phyloP scores from a whole-genome alignment of 2,113 vertebrate species.

The Hirundichthys speculiger region DNA sequence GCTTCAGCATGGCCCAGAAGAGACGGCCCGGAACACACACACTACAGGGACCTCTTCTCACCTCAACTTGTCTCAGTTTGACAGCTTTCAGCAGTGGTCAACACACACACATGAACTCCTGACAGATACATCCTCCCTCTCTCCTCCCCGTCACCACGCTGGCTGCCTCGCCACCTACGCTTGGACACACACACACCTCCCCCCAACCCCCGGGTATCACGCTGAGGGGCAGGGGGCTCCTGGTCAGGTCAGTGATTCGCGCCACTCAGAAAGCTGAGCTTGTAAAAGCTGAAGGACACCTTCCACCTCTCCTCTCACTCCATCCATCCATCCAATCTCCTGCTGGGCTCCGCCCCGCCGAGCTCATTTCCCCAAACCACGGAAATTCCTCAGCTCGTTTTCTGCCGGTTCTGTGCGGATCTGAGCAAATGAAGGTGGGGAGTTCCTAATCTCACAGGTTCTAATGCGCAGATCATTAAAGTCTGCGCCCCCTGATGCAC shows the following conservation, averaged over 20 bases:
- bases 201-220: conserved; percentile 2
- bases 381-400: not conserved
- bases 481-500: too few species aligned
- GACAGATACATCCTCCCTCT: conserved; percentile 62
- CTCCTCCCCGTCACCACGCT: conserved; percentile 47
- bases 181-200: conserved; percentile 32
- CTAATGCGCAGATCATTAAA: too few species aligned
- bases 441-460: too few species aligned
- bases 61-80: conserved; percentile 65
- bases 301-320: conserved; percentile 9
- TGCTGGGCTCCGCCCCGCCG: not conserved
- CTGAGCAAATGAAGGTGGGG: too few species aligned
- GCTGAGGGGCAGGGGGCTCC: conserved; percentile 34
- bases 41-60: conserved; percentile 60
- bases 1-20: conserved; percentile 58
- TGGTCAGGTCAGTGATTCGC: conserved; percentile 43
- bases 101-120: conserved; percentile 50
- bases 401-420: too few species aligned
- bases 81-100: conserved; percentile 63
- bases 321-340: conserved; percentile 6
- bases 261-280: conserved; percentile 42
- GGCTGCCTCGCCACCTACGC: conserved; percentile 48
- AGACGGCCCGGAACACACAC: conserved; percentile 23
- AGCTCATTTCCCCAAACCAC: not conserved
- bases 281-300: conserved; percentile 34